Percentiles rank a stretch among this genome's conserved stretches.
phyloP scores from a whole-genome alignment of 2,113 vertebrate species.

The Sylvietta virens region DNA sequence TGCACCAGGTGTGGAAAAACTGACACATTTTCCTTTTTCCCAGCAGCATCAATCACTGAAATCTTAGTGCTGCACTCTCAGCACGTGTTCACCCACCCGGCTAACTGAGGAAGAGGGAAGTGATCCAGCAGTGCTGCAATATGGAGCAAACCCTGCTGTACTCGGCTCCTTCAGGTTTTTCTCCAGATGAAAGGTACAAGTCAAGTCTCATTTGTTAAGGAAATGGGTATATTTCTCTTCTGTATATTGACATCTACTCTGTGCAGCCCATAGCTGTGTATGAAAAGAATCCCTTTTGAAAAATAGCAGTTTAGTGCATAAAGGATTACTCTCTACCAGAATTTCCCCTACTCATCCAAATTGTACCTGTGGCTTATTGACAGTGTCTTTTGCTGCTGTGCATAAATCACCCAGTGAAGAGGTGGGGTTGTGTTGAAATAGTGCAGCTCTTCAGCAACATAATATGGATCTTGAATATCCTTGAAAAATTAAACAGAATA shows the following conservation, averaged over 20 bases:
- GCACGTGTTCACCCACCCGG: background rate
- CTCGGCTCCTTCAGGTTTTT: background rate
- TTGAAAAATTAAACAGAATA: background rate
- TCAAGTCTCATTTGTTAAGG: background rate
- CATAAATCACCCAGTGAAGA: background rate
- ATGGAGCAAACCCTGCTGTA: background rate
- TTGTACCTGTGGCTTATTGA: background rate
- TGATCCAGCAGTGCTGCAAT: background rate
- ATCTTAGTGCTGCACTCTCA: background rate
- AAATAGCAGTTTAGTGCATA: background rate
- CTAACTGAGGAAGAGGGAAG: constrained; percentile 10
- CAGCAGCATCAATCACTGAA: constrained; percentile 32
- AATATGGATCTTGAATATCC: background rate
- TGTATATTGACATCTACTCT: background rate
- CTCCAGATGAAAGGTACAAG: constrained; percentile 18
- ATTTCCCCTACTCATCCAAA: background rate
- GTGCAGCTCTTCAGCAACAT: background rate
- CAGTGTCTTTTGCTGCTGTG: background rate
- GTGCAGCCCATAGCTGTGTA: background rate
- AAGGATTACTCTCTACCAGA: background rate
- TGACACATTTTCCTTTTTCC: background rate
- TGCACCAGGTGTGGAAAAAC: background rate
- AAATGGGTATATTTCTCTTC: background rate
- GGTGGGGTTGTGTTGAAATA: background rate
- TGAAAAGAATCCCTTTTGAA: background rate